Evolutionary conservation across 2,797 vertebrate species (phyloP), one percentile per base, ranked within the genome.

Genomic region (Allobates femoralis): DNA sequence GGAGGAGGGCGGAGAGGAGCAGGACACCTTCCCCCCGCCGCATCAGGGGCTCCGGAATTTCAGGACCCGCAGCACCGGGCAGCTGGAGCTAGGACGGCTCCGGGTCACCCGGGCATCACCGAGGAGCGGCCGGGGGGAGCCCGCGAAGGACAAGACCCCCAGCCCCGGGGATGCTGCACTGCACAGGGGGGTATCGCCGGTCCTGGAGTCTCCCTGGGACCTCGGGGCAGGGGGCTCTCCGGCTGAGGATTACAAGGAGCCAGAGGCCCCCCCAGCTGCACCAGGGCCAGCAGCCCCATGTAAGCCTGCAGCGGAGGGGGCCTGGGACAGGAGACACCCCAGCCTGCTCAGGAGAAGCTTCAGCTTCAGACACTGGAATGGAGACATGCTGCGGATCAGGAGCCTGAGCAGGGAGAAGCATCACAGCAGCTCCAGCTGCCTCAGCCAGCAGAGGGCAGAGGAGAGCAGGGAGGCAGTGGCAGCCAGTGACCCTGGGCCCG

Each of bases 1-100:
- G 79, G 86, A 88, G 87, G 96, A 94, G 77, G 93, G 94, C 5
- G 93, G 93, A 5, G 94, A 95, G 30, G 95, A 93, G 84, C 90
- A 91, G 0, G 93, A 93, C 11, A 93, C 92, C 15, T 89, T 93
- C 86, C 90, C 90, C 0, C 85, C 88, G 0, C 94, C 88, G 0
- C 94, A 78, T 87, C 79, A 93, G 37, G 91, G 90, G 73, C 92
- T 94, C 88, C 96, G 97, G 90, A 95, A 93, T 85, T 97, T 97
- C 92, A 92, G 98, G 88, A 95, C 97, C 1, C 96, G 96, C 86
- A 99, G 98, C 94, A 97, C 96, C 0, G 97, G 97, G 11, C 97
- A 98, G 91, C 93, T 98, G 92, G 97, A 99, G 90, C 93, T 98
- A 60, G 94, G 96, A 12, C 91, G 95, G 28, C 92, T 96, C 0